Conservation (phyloP, 2,113 vertebrate genomes). For the Thunnus maccoyii region DNA sequence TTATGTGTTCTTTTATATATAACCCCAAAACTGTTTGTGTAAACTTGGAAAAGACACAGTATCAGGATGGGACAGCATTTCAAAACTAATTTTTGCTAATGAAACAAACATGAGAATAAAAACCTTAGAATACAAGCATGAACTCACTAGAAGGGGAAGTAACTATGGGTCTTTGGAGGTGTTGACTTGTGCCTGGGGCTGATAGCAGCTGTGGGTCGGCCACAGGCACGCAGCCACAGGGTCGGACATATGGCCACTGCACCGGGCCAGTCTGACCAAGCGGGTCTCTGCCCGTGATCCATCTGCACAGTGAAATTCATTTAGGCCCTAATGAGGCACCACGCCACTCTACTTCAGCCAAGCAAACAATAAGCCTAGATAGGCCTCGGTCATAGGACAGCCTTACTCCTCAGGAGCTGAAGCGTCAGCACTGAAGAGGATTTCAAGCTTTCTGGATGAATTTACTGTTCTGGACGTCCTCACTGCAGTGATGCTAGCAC, state of each 20-base stretch:
- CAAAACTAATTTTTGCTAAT: background rate
- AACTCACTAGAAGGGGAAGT: background rate
- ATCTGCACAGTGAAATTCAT: conserved; percentile 44
- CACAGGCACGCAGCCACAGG: background rate
- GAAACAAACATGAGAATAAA: background rate
- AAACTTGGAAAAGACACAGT: background rate
- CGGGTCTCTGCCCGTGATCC: conserved; percentile 20
- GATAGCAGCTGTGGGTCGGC: background rate
- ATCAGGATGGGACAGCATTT: background rate
- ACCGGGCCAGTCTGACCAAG: background rate
- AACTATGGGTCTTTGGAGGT: background rate
- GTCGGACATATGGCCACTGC: background rate
- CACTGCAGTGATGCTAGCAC: background rate
- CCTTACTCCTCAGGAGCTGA: conserved; percentile 18
- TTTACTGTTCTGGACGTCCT: background rate
- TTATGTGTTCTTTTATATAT: background rate
- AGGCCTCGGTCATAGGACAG: conserved; percentile 1
- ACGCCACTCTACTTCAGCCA: conserved; percentile 53
- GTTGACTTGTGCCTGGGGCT: background rate
- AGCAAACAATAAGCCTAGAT: conserved; percentile 48
- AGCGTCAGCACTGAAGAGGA: conserved; percentile 29
- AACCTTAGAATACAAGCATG: background rate
- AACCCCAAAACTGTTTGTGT: background rate
- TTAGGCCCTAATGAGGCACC: conserved; percentile 70
- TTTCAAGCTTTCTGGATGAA: conserved; percentile 15